A percentile compares a stretch with the other conserved stretches of the same genome.
phyloP scores from a whole-genome alignment of 2,113 vertebrate species.

The Mus musculus region DNA sequence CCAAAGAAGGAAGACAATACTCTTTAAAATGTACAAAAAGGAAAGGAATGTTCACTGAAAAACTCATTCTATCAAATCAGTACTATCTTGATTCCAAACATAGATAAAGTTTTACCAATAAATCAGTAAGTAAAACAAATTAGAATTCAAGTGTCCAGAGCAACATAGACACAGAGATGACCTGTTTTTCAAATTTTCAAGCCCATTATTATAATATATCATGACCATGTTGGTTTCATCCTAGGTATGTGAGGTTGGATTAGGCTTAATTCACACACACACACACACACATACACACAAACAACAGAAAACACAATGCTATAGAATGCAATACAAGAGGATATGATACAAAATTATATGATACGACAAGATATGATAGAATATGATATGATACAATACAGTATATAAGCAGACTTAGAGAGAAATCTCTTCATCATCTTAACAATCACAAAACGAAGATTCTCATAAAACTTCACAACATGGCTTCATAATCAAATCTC shows the following conservation, averaged over 20 bases:
- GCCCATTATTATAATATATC: too few relatives aligned
- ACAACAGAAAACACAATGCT: not conserved
- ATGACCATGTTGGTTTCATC: not conserved
- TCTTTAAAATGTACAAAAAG: too few relatives aligned
- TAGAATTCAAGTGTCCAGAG: not conserved
- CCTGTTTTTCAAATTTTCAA: not conserved
- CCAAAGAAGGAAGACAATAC: not conserved
- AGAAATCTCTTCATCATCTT: not conserved
- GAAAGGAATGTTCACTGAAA: too few relatives aligned
- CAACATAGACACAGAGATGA: not conserved
- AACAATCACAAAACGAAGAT: not conserved
- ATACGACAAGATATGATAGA: not conserved
- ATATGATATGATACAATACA: not conserved
- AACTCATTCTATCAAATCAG: not conserved
- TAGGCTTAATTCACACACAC: not conserved
- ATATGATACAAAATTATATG: not conserved
- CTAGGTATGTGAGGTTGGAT: not conserved
- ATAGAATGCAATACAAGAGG: too few relatives aligned
- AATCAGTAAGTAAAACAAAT: too few relatives aligned
- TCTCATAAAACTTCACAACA: not conserved
- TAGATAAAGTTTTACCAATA: too few relatives aligned
- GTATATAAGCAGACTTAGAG: too few relatives aligned
- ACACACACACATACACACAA: not conserved
- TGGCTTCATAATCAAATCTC: not conserved
- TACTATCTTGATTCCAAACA: not conserved